Evolutionary conservation across 2,797 vertebrate species (phyloP).

Genomic region (Propithecus perrieri): DNA sequence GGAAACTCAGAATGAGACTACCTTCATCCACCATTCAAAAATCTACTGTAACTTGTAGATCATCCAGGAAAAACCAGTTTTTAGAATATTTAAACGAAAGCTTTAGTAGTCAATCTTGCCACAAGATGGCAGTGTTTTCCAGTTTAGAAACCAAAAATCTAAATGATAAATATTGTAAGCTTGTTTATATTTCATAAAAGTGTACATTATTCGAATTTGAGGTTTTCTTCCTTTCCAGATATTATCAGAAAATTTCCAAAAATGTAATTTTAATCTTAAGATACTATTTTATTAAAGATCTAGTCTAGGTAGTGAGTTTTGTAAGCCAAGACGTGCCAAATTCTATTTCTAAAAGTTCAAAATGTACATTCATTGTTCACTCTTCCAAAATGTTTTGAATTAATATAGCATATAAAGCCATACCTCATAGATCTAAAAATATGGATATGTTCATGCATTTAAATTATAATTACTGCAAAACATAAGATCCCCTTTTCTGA

Average conservation of each 20-base stretch:
- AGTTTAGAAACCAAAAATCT: not conserved
- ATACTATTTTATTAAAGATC: not conserved
- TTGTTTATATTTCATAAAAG: not conserved
- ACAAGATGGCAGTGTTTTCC: conserved; percentile 18
- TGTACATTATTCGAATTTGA: not conserved
- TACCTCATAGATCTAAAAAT: not conserved
- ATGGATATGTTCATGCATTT: not conserved
- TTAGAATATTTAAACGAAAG: not conserved
- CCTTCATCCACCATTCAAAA: not conserved
- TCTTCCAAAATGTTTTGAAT: conserved; percentile 20
- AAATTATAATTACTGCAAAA: not conserved
- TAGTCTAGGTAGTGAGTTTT: conserved; percentile 1
- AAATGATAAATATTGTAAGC: not conserved
- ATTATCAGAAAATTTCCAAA: not conserved
- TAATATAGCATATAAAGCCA: not conserved
- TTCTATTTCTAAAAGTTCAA: conserved; percentile 14
- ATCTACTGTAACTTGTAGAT: not conserved
- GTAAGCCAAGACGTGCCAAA: not conserved
- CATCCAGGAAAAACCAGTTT: not conserved
- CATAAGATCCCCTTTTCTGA: not conserved
- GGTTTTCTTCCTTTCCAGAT: not conserved
- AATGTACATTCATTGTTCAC: not conserved
- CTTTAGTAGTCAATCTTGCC: not conserved
- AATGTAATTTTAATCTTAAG: not conserved
- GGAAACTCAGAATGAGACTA: not conserved